These are phyloP conservation scores for Ictidomys tridecemlineatus DNA, from an alignment of 2,113 vertebrate genomes.

Conservation along the genomic window DNA sequence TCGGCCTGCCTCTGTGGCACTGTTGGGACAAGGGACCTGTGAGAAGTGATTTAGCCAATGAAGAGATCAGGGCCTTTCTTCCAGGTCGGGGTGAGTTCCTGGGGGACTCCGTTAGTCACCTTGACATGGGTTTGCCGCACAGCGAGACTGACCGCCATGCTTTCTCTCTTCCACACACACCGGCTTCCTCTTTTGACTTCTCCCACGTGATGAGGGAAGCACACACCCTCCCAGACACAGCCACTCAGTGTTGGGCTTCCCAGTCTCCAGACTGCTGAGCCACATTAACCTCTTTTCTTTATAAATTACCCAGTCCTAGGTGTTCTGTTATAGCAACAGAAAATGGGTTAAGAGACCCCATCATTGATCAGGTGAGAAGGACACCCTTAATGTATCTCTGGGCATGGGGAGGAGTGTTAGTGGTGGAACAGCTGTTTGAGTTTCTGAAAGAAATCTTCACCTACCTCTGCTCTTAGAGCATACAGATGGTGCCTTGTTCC, in stretches of 20 bases:
- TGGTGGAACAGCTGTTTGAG: background rate
- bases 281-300: background rate
- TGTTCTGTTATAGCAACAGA: background rate
- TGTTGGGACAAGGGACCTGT: background rate
- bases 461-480: background rate
- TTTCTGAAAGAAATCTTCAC: background rate
- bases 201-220: too few species aligned
- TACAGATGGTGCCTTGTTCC: too few species aligned
- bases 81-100: background rate
- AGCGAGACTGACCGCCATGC: background rate
- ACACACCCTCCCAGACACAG: background rate
- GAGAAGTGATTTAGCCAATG: too few species aligned
- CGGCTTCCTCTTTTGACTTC: background rate
- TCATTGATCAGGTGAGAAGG: background rate
- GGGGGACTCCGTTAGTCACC: too few species aligned
- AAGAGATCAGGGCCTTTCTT: background rate
- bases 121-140: too few species aligned
- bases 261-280: background rate
- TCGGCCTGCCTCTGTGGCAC: too few species aligned
- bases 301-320: background rate
- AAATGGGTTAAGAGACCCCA: background rate
- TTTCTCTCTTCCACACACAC: background rate
- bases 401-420: accelerated
- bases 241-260: background rate
- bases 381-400: accelerated